Base-by-base conservation (phyloP, 2,113 vertebrate genomes). In the Leptobrachium ailaonicum region DNA sequence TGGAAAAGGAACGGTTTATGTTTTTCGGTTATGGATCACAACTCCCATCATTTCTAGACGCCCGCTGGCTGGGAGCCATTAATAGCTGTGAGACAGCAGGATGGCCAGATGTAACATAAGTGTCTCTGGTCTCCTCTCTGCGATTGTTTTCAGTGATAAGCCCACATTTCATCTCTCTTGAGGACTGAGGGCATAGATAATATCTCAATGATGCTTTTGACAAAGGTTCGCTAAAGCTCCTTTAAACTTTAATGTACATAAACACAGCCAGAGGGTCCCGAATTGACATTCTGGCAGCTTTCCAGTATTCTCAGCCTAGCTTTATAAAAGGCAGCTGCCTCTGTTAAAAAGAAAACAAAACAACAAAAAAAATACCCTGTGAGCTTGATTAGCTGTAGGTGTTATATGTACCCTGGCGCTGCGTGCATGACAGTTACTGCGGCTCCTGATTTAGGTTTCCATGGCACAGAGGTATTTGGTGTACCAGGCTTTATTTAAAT, bases 281-380 rank as follows among this genome's bases (percentile, higher is more conserved):
- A 73, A 85, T 76, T 86, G 87, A 83, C 84, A 85, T 88, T 85
- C 83, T 83, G 84, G 80, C 83, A 86, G 73, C 68, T 82, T 84
- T 82, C 86, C 84, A 86, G 85, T 73, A 69, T 71, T 82, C 80
- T 75, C 79, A 84, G 85, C 0, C 0, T 80, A 85, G 86, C 71
- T 82, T 75, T 75, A 84, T 81, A 78, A 70, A 71, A 85, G 78
- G 84, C 88, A 89, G 84, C 85, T 89, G 89, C 85, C 85, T 84
- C 83, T 20, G 45, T 13, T 67, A 68, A 74, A 62, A 76, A 75
- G 47, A 50, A 50, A 50, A 50, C 47, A 50, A 50, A 50, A 32
- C 20, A 32, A 11, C 50, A 54, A 2, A 11, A 11, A 40, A 70
- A n/a, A 58, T 41, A 58, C 9, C 43, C 40, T 47, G 56, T 6